Evolutionary conservation across 2,888 invertebrate genomes (phyloP).

Genomic region (Ametastegia equiseti): DNA sequence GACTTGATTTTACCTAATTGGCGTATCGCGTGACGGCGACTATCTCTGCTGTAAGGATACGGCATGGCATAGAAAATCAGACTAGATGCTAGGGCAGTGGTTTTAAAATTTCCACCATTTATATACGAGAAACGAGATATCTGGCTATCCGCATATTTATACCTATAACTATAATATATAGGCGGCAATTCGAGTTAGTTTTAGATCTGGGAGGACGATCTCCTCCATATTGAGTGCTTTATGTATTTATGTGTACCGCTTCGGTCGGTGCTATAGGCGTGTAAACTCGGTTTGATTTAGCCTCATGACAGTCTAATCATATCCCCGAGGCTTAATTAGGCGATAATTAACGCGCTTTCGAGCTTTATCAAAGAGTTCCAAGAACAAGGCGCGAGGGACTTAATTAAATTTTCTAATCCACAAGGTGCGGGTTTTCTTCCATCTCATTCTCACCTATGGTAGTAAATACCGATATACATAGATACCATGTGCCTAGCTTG

Average conservation of each 20-base stretch:
- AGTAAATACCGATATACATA: neutral
- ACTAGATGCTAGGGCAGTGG: neutral
- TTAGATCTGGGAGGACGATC: conserved; percentile 8
- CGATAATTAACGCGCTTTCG: conserved; percentile 20
- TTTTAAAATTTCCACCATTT: conserved; percentile 28
- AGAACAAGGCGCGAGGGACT: neutral
- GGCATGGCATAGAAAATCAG: conserved; percentile 18
- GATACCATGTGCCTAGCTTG: neutral
- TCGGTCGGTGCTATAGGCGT: neutral
- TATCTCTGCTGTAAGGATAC: neutral
- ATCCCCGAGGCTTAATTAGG: conserved; percentile 29
- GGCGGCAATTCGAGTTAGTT: neutral
- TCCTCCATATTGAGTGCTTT: neutral
- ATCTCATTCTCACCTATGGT: neutral
- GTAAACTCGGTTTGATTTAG: conserved; percentile 28
- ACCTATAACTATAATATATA: too few species aligned
- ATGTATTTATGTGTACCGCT: neutral
- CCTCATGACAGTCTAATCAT: conserved; percentile 23
- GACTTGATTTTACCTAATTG: conserved; percentile 42
- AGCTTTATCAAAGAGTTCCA: conserved; percentile 6
- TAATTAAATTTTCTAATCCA: conserved; percentile 23
- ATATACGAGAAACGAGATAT: conserved; percentile 36
- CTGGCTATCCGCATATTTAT: too few species aligned
- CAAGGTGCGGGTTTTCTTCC: neutral
- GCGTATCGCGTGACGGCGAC: conserved; percentile 30